phyloP scores from a whole-genome alignment of 2,888 invertebrate species.

The Teleogryllus oceanicus region DNA sequence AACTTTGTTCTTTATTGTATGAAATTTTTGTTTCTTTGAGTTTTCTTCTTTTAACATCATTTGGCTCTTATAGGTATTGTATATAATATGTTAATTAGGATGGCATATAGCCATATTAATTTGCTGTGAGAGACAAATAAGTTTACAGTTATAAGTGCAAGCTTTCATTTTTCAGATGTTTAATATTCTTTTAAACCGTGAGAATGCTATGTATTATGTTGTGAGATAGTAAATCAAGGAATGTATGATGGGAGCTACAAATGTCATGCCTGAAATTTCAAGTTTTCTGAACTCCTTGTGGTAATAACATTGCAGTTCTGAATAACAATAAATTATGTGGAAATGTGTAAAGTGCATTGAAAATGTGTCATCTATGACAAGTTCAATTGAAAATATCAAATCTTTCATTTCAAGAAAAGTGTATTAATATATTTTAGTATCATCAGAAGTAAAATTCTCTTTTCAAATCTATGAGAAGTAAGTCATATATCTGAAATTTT shows the following conservation, averaged over 20 bases:
- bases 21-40: background rate
- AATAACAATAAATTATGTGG: background rate
- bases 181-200: background rate
- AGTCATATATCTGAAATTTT: background rate
- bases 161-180: conserved; percentile 6
- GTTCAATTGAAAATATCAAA: background rate
- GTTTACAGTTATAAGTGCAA: background rate
- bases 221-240: background rate
- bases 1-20: background rate
- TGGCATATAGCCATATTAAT: conserved; percentile 25
- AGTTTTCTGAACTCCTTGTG: background rate
- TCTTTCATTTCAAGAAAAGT: background rate
- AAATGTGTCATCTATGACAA: background rate
- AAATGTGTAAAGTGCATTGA: background rate
- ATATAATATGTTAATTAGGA: background rate
- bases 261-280: background rate
- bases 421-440: background rate
- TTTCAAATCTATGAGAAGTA: background rate
- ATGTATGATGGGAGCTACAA: conserved; percentile 6
- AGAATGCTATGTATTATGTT: background rate
- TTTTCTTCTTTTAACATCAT: background rate
- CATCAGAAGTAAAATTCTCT: background rate
- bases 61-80: background rate
- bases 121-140: conserved; percentile 34
- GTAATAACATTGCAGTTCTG: background rate